Base-by-base conservation (phyloP, 2,797 vertebrate species). In the Enteromius argenteus region DNA sequence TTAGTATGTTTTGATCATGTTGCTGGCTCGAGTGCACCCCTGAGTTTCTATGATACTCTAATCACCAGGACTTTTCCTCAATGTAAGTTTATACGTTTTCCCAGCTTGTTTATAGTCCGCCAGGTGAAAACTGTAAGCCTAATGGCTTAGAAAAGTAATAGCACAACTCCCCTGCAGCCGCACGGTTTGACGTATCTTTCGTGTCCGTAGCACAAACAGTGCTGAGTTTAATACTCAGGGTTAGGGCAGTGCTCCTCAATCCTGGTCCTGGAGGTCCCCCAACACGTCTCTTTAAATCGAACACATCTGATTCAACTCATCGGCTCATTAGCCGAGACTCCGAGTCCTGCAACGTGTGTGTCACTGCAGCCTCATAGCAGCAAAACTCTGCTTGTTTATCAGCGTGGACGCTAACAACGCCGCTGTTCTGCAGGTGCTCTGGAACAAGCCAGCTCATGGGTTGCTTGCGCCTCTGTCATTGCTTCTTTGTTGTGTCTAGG, bases 401-500 rank as follows among this genome's bases (percentile, higher is more conserved):
- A 62, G 71, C n/a, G 9, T 51, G 37, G 49, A 46, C 11, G 71
- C 32, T 66, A 66, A 78, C 49, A 73, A 11, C 30, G 49, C 49
- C 23, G 5, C 44, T 78, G 76, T 66, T 79, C 74, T 21, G 53
- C 76, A 84, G 67, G 83, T 87, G 85, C 79, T 81, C 78, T 62
- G 8, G 51, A 79, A 80, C 68, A 73, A n/a, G 49, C 37, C 23
- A 11, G 23, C 27, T 74, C 39, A 75, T 21, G n/a, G 66, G 27
- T 32, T 71, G 53, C 53, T 71, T 56, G 73, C 37, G 49, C 74
- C 30, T 76, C 78, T 13, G 51, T 87, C 60, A 77, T 62, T 80
- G 39, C 72, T 71, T 81, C 73, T 73, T 82, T 83, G 72, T 67
- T 74, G 72, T 17, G 83, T 86, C 80, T 81, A 84, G 86, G 73